Conservation (phyloP, 1,140 invertebrate species). For the Saccostrea echinata region DNA sequence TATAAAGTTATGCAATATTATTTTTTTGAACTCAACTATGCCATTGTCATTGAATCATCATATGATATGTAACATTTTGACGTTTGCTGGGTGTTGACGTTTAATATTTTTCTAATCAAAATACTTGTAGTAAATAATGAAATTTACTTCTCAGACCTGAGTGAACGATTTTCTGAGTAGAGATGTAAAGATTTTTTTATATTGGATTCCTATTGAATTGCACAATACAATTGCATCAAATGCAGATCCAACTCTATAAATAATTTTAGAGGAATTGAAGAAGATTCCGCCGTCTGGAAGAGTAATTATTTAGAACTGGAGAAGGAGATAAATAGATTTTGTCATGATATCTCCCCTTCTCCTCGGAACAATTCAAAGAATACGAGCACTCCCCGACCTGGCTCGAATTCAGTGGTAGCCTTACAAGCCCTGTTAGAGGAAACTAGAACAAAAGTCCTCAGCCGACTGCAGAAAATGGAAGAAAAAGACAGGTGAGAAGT, state of each 20-base stretch:
- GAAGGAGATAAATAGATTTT: conserved; percentile 14
- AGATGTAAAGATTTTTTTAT: not conserved
- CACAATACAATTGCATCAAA: not conserved
- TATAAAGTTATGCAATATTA: too few species aligned
- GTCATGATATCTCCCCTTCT: not conserved
- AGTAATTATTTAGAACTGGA: conserved; percentile 23
- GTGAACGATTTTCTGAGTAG: too few species aligned
- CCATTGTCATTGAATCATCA: too few species aligned
- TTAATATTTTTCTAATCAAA: too few species aligned
- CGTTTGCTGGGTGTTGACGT: too few species aligned
- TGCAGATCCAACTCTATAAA: not conserved
- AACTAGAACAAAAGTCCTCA: not conserved
- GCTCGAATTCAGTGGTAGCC: not conserved
- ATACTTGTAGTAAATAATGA: too few species aligned
- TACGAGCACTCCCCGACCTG: not conserved
- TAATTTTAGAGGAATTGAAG: conserved; percentile 12
- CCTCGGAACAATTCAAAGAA: not conserved
- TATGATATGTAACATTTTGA: too few species aligned
- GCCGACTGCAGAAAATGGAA: not conserved
- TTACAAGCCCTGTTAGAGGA: not conserved
- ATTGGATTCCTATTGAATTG: not conserved
- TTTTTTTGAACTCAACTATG: too few species aligned
- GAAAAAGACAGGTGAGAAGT: not conserved
- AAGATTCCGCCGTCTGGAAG: not conserved
- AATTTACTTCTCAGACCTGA: too few species aligned